These are phyloP conservation scores for Phalera bucephala DNA, from an alignment of 2,888 invertebrate species.

Conservation along the genomic window DNA sequence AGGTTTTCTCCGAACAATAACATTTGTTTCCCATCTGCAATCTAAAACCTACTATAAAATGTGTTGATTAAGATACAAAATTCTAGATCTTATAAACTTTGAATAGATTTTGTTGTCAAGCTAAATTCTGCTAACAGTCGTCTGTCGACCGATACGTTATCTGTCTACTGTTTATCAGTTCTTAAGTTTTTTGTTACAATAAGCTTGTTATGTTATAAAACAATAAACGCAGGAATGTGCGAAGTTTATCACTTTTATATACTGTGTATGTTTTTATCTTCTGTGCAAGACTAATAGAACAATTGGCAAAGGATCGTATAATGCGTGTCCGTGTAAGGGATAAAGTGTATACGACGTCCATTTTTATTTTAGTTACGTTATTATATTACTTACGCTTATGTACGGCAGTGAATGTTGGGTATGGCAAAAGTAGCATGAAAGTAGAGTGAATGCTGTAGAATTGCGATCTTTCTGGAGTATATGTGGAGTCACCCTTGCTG, in stretches of 20 bases:
- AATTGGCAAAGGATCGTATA: no score
- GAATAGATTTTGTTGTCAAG: not conserved
- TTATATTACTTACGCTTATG: no score
- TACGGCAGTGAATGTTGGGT: no score
- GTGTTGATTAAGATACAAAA: not conserved
- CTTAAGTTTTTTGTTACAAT: not conserved
- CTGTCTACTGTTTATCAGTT: not conserved
- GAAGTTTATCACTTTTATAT: not conserved
- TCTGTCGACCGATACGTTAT: not conserved
- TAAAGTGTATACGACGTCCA: no score
- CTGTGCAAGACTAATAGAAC: no score
- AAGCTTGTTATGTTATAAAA: conserved; percentile 2
- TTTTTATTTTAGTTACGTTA: no score
- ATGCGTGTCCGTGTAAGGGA: no score
- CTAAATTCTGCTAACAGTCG: not conserved
- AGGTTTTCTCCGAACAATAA: not conserved
- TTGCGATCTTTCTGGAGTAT: no score
- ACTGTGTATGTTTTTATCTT: no score
- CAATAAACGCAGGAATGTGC: not conserved
- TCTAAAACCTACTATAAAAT: not conserved
- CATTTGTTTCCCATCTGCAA: not conserved
- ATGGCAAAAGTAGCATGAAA: no score
- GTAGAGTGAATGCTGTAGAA: no score
- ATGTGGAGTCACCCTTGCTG: no score
- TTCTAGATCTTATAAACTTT: not conserved